Percentiles rank a stretch among this genome's conserved stretches.
These are phyloP conservation scores for Cercocebus atys DNA, from an alignment of 2,113 vertebrate species.

Conservation along the genomic window DNA sequence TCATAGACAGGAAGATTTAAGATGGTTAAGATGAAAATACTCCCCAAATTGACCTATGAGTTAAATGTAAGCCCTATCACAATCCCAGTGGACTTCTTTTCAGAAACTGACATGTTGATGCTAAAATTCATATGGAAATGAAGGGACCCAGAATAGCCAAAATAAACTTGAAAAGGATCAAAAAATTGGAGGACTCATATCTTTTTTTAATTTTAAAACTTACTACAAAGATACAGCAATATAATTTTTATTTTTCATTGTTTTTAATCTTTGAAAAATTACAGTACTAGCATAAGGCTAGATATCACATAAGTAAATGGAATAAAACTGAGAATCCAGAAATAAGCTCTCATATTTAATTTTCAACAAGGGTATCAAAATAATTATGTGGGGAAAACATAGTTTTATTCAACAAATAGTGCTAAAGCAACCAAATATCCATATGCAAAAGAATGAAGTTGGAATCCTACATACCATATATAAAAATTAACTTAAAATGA, in stretches of 20 bases:
- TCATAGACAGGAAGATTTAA: background rate
- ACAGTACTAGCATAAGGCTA: background rate
- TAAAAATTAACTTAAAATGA: constrained; percentile 40
- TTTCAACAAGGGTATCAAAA: background rate
- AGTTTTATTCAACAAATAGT: background rate
- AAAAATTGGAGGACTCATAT: background rate
- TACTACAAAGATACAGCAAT: background rate
- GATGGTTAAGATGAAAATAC: constrained; percentile 1
- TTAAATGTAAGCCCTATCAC: background rate
- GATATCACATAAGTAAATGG: background rate
- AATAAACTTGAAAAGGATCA: background rate
- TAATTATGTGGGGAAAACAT: background rate
- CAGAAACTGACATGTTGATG: background rate
- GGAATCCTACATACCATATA: background rate
- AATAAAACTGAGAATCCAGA: background rate
- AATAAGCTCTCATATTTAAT: background rate
- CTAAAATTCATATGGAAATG: background rate
- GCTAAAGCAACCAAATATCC: background rate
- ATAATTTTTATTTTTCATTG: background rate
- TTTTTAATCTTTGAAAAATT: background rate
- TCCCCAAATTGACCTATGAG: background rate
- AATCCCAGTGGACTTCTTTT: constrained; percentile 24
- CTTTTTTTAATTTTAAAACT: constrained; percentile 3
- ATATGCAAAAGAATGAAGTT: constrained; percentile 1
- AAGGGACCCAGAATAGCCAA: background rate